Percentiles rank a stretch among this genome's conserved stretches.
Evolutionary conservation across 2,113 vertebrate species (phyloP).

Genomic region (Anser cygnoides): DNA sequence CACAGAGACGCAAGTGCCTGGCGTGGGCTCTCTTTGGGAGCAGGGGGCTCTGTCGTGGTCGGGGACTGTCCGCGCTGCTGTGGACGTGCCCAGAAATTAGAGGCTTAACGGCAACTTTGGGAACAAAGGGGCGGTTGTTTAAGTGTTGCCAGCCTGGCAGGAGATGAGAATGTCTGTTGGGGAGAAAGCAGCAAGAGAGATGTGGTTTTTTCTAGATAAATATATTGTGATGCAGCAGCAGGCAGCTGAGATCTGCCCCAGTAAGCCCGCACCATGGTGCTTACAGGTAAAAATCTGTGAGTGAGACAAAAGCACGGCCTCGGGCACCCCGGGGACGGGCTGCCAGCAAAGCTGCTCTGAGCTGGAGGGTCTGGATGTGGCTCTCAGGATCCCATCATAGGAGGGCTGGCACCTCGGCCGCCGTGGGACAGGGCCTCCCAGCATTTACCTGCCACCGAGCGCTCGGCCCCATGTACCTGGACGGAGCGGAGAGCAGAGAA

Average conservation of each 20-base stretch:
- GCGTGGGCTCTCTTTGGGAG: neutral
- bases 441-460: neutral
- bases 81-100: neutral
- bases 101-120: neutral
- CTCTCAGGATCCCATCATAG: neutral
- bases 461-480: slow-evolving; percentile 74
- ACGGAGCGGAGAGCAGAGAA: slow-evolving; percentile 79
- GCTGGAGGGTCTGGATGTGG: neutral
- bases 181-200: neutral
- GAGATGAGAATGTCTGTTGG: no score
- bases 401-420: neutral
- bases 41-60: neutral
- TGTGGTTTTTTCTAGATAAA: neutral
- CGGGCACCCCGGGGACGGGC: neutral
- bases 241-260: neutral
- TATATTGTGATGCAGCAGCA: accelerated
- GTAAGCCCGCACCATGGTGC: accelerated
- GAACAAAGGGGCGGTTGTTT: neutral
- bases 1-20: accelerated
- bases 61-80: accelerated
- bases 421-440: neutral
- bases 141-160: neutral
- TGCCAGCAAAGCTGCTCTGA: neutral
- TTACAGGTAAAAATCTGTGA: accelerated
- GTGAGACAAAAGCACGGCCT: accelerated